phyloP scores from a whole-genome alignment of 2,888 invertebrate genomes.

The Ochropleura leucogaster region DNA sequence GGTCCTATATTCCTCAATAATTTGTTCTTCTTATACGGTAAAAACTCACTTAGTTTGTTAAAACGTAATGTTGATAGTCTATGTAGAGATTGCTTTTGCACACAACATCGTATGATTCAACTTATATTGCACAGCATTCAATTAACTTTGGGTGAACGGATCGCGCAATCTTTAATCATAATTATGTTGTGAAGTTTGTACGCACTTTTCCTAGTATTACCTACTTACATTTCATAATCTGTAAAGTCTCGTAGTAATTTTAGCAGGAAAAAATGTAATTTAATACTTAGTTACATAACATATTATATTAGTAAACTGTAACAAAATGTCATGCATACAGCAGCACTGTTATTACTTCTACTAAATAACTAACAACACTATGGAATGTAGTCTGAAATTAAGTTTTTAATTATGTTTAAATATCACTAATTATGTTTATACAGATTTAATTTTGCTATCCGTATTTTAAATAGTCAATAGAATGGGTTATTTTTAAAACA shows the following conservation, averaged over 20 bases:
- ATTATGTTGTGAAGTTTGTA: conserved; percentile 17
- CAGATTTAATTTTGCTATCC: neutral
- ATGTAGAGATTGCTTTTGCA: conserved; percentile 30
- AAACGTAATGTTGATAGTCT: conserved; percentile 6
- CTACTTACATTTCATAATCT: conserved; percentile 26
- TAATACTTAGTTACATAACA: neutral
- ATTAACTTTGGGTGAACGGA: conserved; percentile 35
- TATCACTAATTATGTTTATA: neutral
- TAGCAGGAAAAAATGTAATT: neutral
- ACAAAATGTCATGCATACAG: neutral
- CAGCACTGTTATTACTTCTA: too few species aligned
- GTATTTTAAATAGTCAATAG: neutral
- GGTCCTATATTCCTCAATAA: conserved; percentile 29
- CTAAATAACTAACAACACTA: too few species aligned
- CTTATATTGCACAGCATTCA: conserved; percentile 38
- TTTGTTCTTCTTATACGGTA: conserved; percentile 35
- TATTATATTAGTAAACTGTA: neutral
- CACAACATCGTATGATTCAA: conserved; percentile 12
- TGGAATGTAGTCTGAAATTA: too few species aligned
- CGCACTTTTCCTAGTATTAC: conserved; percentile 24
- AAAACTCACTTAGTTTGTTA: conserved; percentile 2
- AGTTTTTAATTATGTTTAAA: too few species aligned
- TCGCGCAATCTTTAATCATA: conserved; percentile 26
- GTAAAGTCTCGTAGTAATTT: conserved; percentile 5
- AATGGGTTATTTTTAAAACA: conserved; percentile 16